phyloP scores from a whole-genome alignment of 2,113 vertebrate genomes.

The Pandion haliaetus region DNA sequence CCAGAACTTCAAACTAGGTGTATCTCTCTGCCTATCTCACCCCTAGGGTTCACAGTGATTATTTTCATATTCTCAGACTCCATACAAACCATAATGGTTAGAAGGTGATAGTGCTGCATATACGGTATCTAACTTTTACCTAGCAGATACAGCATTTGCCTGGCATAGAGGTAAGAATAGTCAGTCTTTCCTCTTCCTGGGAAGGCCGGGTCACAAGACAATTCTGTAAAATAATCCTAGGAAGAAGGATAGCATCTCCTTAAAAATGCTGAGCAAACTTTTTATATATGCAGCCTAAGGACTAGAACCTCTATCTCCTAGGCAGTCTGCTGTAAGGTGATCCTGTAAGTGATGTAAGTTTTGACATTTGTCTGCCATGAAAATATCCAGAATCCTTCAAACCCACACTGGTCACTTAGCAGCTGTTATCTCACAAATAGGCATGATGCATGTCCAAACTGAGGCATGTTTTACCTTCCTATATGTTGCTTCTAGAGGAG shows the following conservation, averaged over 20 bases:
- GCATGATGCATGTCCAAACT: neutral
- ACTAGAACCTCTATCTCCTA: neutral
- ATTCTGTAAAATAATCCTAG: neutral
- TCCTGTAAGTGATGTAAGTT: neutral
- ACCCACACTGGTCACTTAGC: neutral
- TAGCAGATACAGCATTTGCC: neutral
- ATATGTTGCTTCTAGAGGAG: neutral
- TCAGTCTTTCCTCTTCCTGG: neutral
- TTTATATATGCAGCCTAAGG: neutral
- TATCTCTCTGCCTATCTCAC: neutral
- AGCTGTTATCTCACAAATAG: neutral
- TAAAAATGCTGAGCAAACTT: neutral
- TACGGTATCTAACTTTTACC: neutral
- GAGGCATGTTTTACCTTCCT: neutral
- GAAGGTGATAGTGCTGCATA: neutral
- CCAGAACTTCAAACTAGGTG: neutral
- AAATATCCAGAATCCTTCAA: neutral
- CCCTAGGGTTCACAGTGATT: neutral
- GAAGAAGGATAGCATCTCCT: neutral
- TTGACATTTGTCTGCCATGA: neutral
- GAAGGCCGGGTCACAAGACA: neutral
- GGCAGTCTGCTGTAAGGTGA: neutral
- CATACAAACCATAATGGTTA: neutral
- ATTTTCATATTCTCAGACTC: neutral
- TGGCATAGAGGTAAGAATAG: neutral